Base-by-base conservation (phyloP, 2,888 invertebrate species). In the Ellobium chinense region DNA sequence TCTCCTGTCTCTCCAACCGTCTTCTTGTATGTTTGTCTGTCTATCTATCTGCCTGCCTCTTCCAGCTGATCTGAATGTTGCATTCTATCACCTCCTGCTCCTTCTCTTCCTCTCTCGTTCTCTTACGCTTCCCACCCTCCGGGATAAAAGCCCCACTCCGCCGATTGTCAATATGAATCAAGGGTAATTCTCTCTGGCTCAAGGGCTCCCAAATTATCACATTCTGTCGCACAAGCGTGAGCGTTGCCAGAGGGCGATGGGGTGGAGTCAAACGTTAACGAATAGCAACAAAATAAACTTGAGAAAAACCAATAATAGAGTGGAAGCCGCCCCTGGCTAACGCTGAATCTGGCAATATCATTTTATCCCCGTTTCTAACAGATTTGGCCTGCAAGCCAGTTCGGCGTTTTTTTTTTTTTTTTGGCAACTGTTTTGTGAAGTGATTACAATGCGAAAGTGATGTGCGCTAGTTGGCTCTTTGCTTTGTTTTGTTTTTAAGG, bases 141-240 rank as follows among this genome's bases (percentile, higher is more conserved):
- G 24, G 54, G 65, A 56, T 65, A 29, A 54, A 65, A 66, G 34
- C 31, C 56, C 24, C 54, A 34, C 54, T 37, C 58, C 63, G 63
- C 14, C 66, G 76, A 76, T 29, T 76, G 76, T 76, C 76, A 76
- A 31, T 76, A 66, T 76, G 76, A 76, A 76, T 76, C 66, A 76
- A 76, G 76, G n/a, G 65, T 76, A 66, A 66, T 76, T 76, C 66
- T 9, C 66, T n/a, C 37, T 18, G 27, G 34, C 65, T 66, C 39
- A 65, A 76, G 63, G 66, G 76, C 63, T 56, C 39, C 63, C 76
- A 63, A 76, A 76, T 76, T 76, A 76, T 76, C 76, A 56, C 76
- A 76, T 76, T 66, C 80, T 54, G 69, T 37, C 54, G 27, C 58
- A 56, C 60, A 39, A 36, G 46, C 60, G 27, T 36, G 56, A 37